Evolutionary conservation across 2,113 vertebrate species (phyloP).

Genomic region (Heterocephalus glaber): DNA sequence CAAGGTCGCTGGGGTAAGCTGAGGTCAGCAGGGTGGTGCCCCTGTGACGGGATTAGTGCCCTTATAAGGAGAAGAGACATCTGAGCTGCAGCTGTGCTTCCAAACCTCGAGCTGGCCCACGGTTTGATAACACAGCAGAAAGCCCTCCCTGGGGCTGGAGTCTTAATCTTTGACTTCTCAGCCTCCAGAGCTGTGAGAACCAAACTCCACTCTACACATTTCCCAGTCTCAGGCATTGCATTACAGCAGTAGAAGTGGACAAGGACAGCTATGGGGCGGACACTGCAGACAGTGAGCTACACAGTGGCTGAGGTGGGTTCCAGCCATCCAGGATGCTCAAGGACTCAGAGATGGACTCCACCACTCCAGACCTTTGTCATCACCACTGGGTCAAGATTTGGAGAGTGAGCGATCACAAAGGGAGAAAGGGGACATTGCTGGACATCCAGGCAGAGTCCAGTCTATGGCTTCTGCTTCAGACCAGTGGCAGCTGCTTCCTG

Average conservation of each 20-base stretch:
- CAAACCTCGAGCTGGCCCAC: neutral
- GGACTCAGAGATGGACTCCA: neutral
- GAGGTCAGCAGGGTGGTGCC: too few relatives aligned
- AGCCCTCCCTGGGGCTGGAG: neutral
- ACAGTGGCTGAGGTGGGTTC: neutral
- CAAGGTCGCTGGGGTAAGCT: too few relatives aligned
- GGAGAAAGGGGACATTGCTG: neutral
- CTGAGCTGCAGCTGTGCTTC: neutral
- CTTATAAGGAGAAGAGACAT: neutral
- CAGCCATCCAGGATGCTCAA: neutral
- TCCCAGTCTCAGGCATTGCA: neutral
- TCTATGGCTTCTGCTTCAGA: neutral
- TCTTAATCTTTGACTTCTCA: too few relatives aligned
- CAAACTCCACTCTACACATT: neutral
- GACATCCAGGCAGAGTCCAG: neutral
- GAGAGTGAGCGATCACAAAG: neutral
- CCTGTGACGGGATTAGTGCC: neutral
- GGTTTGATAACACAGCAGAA: too few relatives aligned
- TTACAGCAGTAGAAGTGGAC: neutral
- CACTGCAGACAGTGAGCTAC: too few relatives aligned
- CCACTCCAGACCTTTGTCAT: neutral
- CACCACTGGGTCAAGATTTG: neutral
- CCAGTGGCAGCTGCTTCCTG: neutral
- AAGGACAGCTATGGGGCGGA: neutral
- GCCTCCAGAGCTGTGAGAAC: neutral